phyloP scores from a whole-genome alignment of 2,888 invertebrate genomes.

The Drosophila fungiperda region DNA sequence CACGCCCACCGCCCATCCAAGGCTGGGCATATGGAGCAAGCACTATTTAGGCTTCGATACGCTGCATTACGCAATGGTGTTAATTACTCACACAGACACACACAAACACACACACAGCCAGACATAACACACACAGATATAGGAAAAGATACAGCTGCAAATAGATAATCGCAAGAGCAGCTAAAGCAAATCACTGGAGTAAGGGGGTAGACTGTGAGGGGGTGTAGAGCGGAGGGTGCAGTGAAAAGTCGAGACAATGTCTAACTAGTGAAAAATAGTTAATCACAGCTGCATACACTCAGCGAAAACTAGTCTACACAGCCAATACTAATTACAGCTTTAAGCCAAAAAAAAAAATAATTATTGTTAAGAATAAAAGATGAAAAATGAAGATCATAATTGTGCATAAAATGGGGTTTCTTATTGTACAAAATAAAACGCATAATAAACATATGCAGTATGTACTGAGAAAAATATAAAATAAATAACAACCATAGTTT shows the following conservation, averaged over 20 bases:
- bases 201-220: neutral
- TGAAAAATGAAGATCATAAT: neutral
- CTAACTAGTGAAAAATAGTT: slow-evolving; percentile 66
- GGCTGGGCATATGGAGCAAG: slow-evolving; percentile 76
- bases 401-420: neutral
- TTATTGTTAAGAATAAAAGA: neutral
- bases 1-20: slow-evolving; percentile 44
- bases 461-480: neutral
- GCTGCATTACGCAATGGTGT: slow-evolving; percentile 85
- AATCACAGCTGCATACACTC: slow-evolving; percentile 58
- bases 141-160: slow-evolving; percentile 31
- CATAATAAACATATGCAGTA: neutral
- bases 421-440: neutral
- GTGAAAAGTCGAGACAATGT: slow-evolving; percentile 50
- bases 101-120: slow-evolving; percentile 11
- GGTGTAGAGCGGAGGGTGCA: neutral
- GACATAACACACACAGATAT: slow-evolving; percentile 48
- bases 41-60: slow-evolving; percentile 84
- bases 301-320: slow-evolving; percentile 17
- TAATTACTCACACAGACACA: slow-evolving; percentile 80
- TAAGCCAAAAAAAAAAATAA: neutral
- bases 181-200: slow-evolving; percentile 22
- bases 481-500: neutral
- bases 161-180: slow-evolving; percentile 60
- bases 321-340: slow-evolving; percentile 4